These are phyloP conservation scores for honey bee (Apis mellifera) DNA, from an alignment of 1,140 invertebrate species.

Conservation along the genomic window Amel_HAv3.1 CM009936.2:10635501-10636000, in stretches of 20 bases:
- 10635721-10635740: not conserved
- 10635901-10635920: not conserved
- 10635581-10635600: too few relatives aligned
- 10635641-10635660: too few relatives aligned
- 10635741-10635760: not conserved
- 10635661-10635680: too few relatives aligned
- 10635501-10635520: too few relatives aligned
- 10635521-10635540: too few relatives aligned
- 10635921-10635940: not conserved
- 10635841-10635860: conserved; percentile 6
- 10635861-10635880: not conserved
- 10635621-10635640: too few relatives aligned
- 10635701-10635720: too few relatives aligned
- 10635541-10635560: too few relatives aligned
- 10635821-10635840: not conserved
- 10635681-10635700: too few relatives aligned
- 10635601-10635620: too few relatives aligned
- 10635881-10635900: not conserved
- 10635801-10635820: not conserved
- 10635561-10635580: too few relatives aligned
- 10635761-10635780: not conserved
- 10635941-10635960: not conserved
- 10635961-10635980: not conserved
- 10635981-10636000: not conserved
- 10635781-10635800: not conserved